Evolutionary conservation across 1,140 invertebrate genomes (phyloP).

Genomic region (Drosophila santomea): DNA sequence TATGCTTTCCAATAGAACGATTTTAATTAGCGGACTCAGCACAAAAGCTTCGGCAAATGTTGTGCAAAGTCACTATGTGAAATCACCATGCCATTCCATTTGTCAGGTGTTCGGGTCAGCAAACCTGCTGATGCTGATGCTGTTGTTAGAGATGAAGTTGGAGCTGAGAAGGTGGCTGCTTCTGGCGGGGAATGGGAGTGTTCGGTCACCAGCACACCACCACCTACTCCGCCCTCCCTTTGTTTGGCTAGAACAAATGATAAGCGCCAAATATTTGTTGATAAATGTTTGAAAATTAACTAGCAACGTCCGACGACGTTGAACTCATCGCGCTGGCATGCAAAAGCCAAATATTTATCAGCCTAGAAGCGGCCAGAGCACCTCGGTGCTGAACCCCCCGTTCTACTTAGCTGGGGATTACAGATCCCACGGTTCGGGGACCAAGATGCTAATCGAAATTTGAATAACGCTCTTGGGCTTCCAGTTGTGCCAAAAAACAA

Average conservation of each 20-base stretch:
- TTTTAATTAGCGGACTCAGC: slow-evolving; percentile 38
- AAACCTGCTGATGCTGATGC: slow-evolving; percentile 29
- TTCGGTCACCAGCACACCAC: neutral
- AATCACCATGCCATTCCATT: neutral
- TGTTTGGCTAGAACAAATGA: slow-evolving; percentile 69
- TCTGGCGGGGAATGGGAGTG: slow-evolving; percentile 40
- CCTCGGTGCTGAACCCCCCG: neutral
- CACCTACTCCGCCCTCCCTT: neutral
- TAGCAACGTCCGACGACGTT: slow-evolving; percentile 51
- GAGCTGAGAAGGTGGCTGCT: slow-evolving; percentile 1
- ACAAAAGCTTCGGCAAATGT: slow-evolving; percentile 34
- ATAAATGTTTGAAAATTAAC: slow-evolving; percentile 82
- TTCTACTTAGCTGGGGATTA: slow-evolving; percentile 41
- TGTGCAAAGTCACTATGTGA: slow-evolving; percentile 2
- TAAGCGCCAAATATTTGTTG: slow-evolving; percentile 79
- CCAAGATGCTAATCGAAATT: slow-evolving; percentile 73
- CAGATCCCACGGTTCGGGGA: slow-evolving; percentile 63
- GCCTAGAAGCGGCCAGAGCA: slow-evolving; percentile 41
- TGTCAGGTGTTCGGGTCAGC: slow-evolving; percentile 51
- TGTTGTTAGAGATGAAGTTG: no score
- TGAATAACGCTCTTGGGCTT: slow-evolving; percentile 58
- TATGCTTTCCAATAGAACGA: slow-evolving; percentile 13
- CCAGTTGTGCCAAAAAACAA: slow-evolving; percentile 29
- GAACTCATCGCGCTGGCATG: slow-evolving; percentile 78
- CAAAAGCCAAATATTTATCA: slow-evolving; percentile 79